Conservation (phyloP, 2,888 invertebrate genomes). For the Phyllotreta striolata region DNA sequence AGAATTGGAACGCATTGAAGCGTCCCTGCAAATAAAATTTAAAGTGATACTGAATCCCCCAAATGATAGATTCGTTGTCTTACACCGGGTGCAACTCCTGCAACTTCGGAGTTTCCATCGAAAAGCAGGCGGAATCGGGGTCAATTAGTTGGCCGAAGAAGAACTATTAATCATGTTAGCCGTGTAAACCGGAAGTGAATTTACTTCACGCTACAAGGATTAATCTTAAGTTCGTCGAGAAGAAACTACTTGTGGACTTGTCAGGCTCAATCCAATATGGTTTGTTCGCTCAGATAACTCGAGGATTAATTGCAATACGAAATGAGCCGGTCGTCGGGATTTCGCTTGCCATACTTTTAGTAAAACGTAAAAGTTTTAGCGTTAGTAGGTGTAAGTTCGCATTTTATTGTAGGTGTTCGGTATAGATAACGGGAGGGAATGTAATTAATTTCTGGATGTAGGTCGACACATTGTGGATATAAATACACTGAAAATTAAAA, state of each 20-base stretch:
- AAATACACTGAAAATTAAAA: too few relatives aligned
- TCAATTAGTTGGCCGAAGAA: conserved; percentile 35
- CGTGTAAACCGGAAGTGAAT: conserved; percentile 29
- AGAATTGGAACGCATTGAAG: too few relatives aligned
- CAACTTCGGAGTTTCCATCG: conserved; percentile 32
- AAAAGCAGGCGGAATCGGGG: conserved; percentile 31
- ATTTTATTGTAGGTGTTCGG: neutral
- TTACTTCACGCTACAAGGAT: conserved; percentile 26
- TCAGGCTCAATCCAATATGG: conserved; percentile 34
- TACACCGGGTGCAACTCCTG: conserved; percentile 7
- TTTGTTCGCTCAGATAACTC: conserved; percentile 22
- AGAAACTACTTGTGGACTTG: conserved; percentile 33
- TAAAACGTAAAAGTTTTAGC: neutral
- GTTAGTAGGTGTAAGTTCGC: neutral
- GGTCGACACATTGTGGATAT: neutral
- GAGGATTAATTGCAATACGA: conserved; percentile 12
- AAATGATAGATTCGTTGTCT: too few relatives aligned
- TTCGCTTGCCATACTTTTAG: neutral
- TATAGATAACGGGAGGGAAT: neutral
- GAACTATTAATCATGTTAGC: conserved; percentile 37
- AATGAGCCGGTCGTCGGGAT: neutral
- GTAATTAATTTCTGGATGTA: conserved; percentile 4
- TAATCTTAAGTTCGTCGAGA: conserved; percentile 36
- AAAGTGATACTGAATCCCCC: too few relatives aligned
- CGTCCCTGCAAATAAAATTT: too few relatives aligned